Evolutionary conservation across 2,113 vertebrate species (phyloP).

Genomic region (Hystrix brachyura): DNA sequence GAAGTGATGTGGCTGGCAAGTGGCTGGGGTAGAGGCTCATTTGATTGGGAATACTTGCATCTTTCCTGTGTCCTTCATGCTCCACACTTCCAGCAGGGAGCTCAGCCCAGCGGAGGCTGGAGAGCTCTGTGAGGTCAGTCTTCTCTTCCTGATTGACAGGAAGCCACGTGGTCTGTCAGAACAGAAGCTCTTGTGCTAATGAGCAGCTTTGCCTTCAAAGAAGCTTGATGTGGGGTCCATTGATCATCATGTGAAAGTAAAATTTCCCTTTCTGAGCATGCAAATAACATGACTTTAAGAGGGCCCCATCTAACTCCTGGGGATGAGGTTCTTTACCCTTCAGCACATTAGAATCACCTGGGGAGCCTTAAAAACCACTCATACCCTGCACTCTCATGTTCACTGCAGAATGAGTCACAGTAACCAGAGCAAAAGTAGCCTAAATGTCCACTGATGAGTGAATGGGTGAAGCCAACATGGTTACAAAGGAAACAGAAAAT

Average conservation of each 20-base stretch:
- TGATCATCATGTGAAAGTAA: background rate
- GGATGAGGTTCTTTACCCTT: background rate
- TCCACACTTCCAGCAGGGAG: background rate
- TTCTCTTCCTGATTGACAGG: background rate
- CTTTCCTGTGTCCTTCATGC: background rate
- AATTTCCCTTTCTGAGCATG: background rate
- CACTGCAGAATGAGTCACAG: background rate
- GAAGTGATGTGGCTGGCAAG: rapidly evolving
- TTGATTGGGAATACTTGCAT: background rate
- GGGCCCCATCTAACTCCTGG: background rate
- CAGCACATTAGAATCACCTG: background rate
- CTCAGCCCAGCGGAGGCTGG: rapidly evolving
- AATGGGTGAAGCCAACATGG: background rate
- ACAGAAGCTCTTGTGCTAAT: background rate
- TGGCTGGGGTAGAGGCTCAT: background rate
- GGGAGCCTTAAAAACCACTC: background rate
- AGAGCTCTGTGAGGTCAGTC: rapidly evolving
- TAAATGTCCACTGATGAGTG: too few species aligned
- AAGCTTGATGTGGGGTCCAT: background rate
- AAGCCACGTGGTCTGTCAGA: background rate
- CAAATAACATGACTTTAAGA: background rate
- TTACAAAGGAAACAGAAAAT: background rate
- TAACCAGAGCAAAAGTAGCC: background rate
- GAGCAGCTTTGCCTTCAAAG: background rate
- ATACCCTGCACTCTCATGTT: rapidly evolving